Evolutionary conservation across 2,888 invertebrate genomes (phyloP).

Genomic region (Empis stercorea): DNA sequence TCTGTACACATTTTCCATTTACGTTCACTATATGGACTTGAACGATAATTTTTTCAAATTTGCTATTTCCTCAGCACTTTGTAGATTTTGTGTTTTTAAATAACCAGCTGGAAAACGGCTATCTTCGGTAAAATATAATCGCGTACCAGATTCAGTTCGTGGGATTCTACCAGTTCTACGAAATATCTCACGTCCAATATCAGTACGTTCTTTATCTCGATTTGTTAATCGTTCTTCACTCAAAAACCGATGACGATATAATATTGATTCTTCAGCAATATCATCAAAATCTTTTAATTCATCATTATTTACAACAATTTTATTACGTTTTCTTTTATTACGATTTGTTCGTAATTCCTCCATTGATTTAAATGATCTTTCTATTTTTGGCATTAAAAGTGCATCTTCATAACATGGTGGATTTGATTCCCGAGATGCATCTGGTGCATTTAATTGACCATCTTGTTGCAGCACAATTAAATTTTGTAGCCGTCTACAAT

Average conservation of each 20-base stretch:
- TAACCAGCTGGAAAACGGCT: constrained; percentile 29
- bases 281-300: constrained; percentile 14
- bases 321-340: constrained; percentile 1
- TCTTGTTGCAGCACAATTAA: constrained; percentile 39
- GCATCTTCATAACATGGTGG: constrained; percentile 70
- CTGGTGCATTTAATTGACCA: constrained; percentile 41
- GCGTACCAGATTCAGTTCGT: constrained; percentile 26
- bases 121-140: constrained; percentile 27
- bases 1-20: constrained; percentile 25
- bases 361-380: constrained; percentile 45
- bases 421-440: constrained; percentile 56
- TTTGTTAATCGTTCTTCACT: constrained; percentile 33
- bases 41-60: constrained; percentile 34
- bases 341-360: constrained; percentile 31
- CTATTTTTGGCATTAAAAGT: constrained; percentile 56
- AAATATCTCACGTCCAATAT: constrained; percentile 3
- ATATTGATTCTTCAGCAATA: constrained; percentile 19
- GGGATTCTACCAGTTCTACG: constrained; percentile 21
- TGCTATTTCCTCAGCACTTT: constrained; percentile 32
- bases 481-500: constrained; percentile 36
- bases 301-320: constrained; percentile 21
- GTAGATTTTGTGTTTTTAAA: constrained; percentile 29
- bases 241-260: constrained; percentile 28
- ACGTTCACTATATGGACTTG: constrained; percentile 31
- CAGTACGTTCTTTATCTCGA: constrained; percentile 27